Conservation (phyloP, 2,113 vertebrate species). For the Clarias gariepinus region DNA sequence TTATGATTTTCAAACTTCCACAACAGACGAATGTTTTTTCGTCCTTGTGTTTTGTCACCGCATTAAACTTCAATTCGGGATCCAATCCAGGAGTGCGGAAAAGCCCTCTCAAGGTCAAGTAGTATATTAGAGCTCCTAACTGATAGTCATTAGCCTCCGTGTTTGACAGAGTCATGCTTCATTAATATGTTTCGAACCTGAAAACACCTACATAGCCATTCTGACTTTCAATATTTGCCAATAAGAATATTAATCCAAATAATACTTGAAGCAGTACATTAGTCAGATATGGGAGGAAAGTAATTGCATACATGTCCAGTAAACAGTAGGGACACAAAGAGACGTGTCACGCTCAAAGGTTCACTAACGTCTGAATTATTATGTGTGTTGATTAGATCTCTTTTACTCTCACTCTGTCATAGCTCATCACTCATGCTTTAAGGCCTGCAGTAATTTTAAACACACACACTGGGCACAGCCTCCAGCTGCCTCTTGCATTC, state of each 20-base stretch:
- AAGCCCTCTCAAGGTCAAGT: too few species aligned
- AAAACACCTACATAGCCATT: background rate
- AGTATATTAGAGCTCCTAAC: background rate
- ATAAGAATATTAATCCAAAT: background rate
- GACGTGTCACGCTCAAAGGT: background rate
- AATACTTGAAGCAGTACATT: background rate
- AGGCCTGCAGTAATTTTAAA: background rate
- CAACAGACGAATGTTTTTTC: too few species aligned
- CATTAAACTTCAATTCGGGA: too few species aligned
- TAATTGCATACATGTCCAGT: background rate
- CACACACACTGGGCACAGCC: background rate
- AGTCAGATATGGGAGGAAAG: background rate
- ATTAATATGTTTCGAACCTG: background rate
- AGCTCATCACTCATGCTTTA: conserved; percentile 3
- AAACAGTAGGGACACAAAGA: background rate
- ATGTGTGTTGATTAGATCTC: background rate
- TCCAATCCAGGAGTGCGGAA: too few species aligned
- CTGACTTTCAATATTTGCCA: background rate
- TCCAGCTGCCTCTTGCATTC: background rate
- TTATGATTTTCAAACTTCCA: too few species aligned
- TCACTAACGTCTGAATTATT: background rate
- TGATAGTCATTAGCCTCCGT: background rate
- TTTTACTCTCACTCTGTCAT: conserved; percentile 1
- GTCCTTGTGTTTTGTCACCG: too few species aligned
- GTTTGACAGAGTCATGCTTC: background rate